A percentile compares a stretch with the other conserved stretches of the same genome.
Conservation (phyloP, 2,113 vertebrate species). For the Petrocephalus microphthalmus region DNA sequence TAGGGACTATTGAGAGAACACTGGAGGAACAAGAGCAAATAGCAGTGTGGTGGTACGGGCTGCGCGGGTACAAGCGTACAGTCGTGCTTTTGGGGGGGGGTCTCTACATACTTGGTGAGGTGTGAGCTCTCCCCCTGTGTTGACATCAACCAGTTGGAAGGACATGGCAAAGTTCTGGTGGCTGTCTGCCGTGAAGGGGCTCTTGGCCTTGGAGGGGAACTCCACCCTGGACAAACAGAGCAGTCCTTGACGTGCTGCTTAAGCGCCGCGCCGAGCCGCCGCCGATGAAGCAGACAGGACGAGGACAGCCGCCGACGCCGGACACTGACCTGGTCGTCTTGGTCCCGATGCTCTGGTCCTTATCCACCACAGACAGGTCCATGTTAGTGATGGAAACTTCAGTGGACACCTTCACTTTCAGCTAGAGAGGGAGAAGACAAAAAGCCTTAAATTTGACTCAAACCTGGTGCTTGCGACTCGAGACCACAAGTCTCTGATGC, state of each 20-base stretch:
- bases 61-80: background rate
- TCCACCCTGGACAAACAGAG: conserved; percentile 66
- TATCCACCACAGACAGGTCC: conserved; percentile 93
- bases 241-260: conserved; percentile 11
- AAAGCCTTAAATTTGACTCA: background rate
- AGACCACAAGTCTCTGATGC: background rate
- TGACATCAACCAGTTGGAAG: conserved; percentile 87
- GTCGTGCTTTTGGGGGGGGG: background rate
- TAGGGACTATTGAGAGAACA: background rate
- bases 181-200: conserved; percentile 83
- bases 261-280: no score
- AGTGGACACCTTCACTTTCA: conserved; percentile 95
- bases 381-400: conserved; percentile 89
- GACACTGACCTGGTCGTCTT: conserved; percentile 79
- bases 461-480: background rate
- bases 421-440: conserved; percentile 51
- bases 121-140: conserved; percentile 85
- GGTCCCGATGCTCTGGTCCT: conserved; percentile 95
- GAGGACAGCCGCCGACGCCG: background rate
- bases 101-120: conserved; percentile 80
- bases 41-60: background rate
- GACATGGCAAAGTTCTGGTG: conserved; percentile 95
- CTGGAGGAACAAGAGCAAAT: background rate
- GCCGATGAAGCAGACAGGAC: background rate
- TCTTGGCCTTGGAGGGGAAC: conserved; percentile 86